Percentiles rank a stretch among this genome's conserved stretches.
Evolutionary conservation across 2,113 vertebrate genomes (phyloP).

Genomic region (Prietella phreatophila): DNA sequence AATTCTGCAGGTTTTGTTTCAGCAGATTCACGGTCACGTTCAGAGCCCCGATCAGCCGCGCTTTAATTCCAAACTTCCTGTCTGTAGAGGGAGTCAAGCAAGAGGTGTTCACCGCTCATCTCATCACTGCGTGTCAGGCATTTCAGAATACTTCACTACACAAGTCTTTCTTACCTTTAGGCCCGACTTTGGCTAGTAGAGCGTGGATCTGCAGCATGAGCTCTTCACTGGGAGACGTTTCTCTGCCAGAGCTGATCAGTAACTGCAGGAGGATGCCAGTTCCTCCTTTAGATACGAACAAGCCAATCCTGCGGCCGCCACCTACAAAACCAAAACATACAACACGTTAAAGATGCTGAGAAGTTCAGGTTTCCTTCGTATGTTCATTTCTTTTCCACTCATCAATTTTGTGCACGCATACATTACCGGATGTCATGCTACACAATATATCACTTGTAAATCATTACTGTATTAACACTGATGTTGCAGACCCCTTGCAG

Average conservation of each 20-base stretch:
- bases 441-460: too few relatives aligned
- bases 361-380: background rate
- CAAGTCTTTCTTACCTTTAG: conserved; percentile 81
- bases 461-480: background rate
- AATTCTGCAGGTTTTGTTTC: conserved; percentile 89
- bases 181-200: conserved; percentile 90
- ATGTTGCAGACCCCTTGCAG: background rate
- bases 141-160: too few relatives aligned
- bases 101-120: background rate
- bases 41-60: conserved; percentile 86
- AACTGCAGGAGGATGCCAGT: conserved; percentile 87
- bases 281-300: conserved; percentile 89
- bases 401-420: too few relatives aligned
- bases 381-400: background rate
- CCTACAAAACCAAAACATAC: conserved; percentile 65
- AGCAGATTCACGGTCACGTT: conserved; percentile 85
- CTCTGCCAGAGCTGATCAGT: conserved; percentile 82
- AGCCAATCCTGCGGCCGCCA: conserved; percentile 80
- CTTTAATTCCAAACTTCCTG: conserved; percentile 94
- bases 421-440: too few relatives aligned
- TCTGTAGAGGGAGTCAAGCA: conserved; percentile 69
- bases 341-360: background rate
- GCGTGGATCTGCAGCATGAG: conserved; percentile 91
- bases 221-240: conserved; percentile 82
- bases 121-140: background rate